Base-by-base conservation (phyloP, 2,113 vertebrate species). In the Galemys pyrenaicus region DNA sequence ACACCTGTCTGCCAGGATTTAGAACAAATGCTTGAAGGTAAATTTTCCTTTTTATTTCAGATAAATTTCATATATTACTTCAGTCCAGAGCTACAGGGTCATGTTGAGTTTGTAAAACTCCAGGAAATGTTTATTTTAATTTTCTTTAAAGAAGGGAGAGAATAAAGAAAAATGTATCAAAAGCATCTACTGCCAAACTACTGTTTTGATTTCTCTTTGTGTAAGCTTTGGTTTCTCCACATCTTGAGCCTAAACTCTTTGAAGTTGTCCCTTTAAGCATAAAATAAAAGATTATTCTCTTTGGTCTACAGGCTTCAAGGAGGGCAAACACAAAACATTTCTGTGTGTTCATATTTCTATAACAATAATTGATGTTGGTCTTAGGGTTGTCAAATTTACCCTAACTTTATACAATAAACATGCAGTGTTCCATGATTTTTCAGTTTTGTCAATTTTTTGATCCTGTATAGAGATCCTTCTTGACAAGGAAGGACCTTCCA, bases 221-320 rank as follows among this genome's bases (percentile, higher is more conserved):
- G 35, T 74, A 37, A 95, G 67, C 64, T 85, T 92, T 80, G 62
- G 77, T 49, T 85, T 94, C 80, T 77, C 81, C 62, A 89, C 44
- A 37, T 94, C 60, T 84, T 89, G 84, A 95, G 67, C 30, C 77
- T 89, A 75, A 83, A 81, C 8, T 65, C 93, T 97, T 96, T 96
- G 95, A 96, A 90, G 89, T 95, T 89, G 60, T 88, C 86, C 56
- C 84, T 86, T 94, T 93, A 89, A 91, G 92, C 79, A 68, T 84
- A 85, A 95, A 96, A 80, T 91, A 86, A 93, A 95, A 96, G 88
- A 95, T 96, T 74, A 73, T 96, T 95, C 84, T 86, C 90, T 96
- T 95, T 79, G 84, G 95, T 86, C 73, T 79, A 37, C 35, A 93
- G 58, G 51, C 62, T 94, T 74, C 56, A 44, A 95, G 32, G 65